Base-by-base conservation (phyloP, 2,888 invertebrate genomes). In the Phortica magna region DNA sequence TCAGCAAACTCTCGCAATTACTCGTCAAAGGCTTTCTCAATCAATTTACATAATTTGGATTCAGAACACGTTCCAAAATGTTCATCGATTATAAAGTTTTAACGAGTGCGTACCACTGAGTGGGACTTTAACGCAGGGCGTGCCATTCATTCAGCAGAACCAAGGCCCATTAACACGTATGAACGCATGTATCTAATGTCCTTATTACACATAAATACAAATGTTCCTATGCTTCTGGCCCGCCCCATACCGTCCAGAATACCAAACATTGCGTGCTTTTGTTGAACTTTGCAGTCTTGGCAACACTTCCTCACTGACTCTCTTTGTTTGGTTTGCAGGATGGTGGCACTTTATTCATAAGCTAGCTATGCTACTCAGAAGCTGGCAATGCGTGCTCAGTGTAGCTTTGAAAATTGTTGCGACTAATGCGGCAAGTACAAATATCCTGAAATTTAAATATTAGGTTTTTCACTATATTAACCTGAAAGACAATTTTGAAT, bases 41-140 rank as follows among this genome's bases (percentile, higher is more conserved):
- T 48, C 48, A 48, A 53, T 71, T 71, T 53, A 53, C 53, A 53
- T 78, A 80, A 68, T 84, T 84, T 81, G 80, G 78, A 84, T 83
- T 82, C 84, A 79, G 68, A 76, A 73, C 84, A 84, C 84, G 84
- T 84, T 77, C 80, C 77, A 77, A 80, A 80, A 82, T 81, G 81
- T 82, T 88, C 83, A 84, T 88, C 85, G 87, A 88, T 88, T 85
- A 88, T 87, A 88, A 88, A 86, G 85, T 88, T 88, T 88, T 88
- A 88, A 88, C 83, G 88, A 86, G 82, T 88, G 82, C 82, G 83
- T 84, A 86, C 78, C 82, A 83, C 82, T 82, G 78, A 19, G 17
- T 17, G 10, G 61, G 61, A 9, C 22, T 17, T 22, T 22, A 61
- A 17, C 19, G 7, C 22, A 61, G n/a, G 10, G 19, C 7, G 7